A percentile compares a stretch with the other conserved stretches of the same genome.
These are phyloP conservation scores for Eospalax fontanierii DNA, from an alignment of 2,797 vertebrate genomes.

Conservation along the genomic window DNA sequence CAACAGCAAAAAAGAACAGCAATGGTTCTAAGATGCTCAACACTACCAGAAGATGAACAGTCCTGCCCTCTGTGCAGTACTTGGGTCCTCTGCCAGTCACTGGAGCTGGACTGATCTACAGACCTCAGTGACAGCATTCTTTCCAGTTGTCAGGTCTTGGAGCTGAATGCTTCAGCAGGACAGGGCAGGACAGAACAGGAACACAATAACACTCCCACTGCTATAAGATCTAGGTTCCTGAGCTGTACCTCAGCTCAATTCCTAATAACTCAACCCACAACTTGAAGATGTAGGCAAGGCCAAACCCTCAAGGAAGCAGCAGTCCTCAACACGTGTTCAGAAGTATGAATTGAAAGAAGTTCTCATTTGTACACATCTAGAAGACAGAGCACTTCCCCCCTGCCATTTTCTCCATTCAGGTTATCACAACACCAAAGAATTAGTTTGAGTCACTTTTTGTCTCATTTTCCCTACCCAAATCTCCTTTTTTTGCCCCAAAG, in stretches of 20 bases:
- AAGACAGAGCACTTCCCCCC: neutral
- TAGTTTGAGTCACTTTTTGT: conserved; percentile 54
- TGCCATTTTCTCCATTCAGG: conserved; percentile 47
- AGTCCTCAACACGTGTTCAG: neutral
- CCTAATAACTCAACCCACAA: neutral
- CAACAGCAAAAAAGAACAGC: neutral
- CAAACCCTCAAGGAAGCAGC: too few species aligned
- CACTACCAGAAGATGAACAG: neutral
- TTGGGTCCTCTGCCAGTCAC: neutral
- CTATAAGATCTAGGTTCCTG: conserved; percentile 14
- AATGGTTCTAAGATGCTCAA: conserved; percentile 22
- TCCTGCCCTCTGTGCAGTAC: neutral
- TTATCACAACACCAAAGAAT: conserved; percentile 48
- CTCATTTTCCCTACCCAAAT: conserved; percentile 10
- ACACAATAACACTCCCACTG: neutral
- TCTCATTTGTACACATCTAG: conserved; percentile 50
- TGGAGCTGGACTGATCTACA: neutral
- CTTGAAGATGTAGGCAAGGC: conserved; percentile 2
- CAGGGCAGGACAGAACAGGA: neutral
- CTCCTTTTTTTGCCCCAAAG: neutral
- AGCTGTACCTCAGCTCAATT: neutral
- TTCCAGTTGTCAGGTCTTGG: neutral
- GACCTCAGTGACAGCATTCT: neutral
- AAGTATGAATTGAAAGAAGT: too few species aligned
- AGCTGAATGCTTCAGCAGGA: too few species aligned